phyloP scores from a whole-genome alignment of 1,140 invertebrate genomes.

The Leptinotarsa texana region DNA sequence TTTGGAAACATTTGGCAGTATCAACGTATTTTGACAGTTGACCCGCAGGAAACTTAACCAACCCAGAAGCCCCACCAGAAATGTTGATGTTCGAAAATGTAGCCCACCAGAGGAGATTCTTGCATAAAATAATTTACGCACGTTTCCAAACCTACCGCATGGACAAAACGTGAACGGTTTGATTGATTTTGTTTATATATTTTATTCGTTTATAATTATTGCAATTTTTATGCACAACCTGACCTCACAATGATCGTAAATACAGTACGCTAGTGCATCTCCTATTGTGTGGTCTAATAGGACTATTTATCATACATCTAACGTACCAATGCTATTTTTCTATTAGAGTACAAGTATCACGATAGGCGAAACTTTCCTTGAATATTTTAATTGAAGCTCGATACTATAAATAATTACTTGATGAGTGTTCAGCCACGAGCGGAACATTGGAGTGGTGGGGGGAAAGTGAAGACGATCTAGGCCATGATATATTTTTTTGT shows the following conservation, averaged over 20 bases:
- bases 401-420: conserved; percentile 14
- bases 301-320: conserved; percentile 23
- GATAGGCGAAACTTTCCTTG: conserved; percentile 23
- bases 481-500: neutral
- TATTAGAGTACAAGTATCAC: conserved; percentile 24
- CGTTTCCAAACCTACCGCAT: conserved; percentile 27
- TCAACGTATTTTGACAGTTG: too few species aligned
- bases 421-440: neutral
- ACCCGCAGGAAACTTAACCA: too few species aligned
- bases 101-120: conserved; percentile 19
- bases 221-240: conserved; percentile 29
- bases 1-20: too few species aligned
- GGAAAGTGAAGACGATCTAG: neutral
- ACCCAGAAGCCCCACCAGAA: too few species aligned
- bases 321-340: conserved; percentile 27
- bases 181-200: conserved; percentile 28
- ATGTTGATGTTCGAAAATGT: neutral
- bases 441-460: neutral
- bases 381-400: conserved; percentile 25
- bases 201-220: conserved; percentile 31
- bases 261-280: conserved; percentile 30
- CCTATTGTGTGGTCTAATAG: conserved; percentile 32
- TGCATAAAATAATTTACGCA: conserved; percentile 20
- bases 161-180: neutral
- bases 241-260: conserved; percentile 25